phyloP scores from a whole-genome alignment of 1,140 invertebrate species.

The Drosophila ironensis region DNA sequence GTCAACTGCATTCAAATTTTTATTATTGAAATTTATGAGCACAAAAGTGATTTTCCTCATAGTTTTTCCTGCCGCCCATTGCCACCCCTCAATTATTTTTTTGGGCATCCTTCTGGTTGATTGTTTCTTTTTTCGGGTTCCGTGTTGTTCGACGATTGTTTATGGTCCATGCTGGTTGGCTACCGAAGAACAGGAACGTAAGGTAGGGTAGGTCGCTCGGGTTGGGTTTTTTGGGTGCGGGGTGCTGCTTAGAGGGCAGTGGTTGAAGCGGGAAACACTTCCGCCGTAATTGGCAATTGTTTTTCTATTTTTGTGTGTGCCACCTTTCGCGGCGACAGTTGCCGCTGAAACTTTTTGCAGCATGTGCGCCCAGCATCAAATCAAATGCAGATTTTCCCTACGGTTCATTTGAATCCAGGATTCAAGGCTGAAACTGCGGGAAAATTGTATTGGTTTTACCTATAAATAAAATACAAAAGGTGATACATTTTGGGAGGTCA shows the following conservation, averaged over 20 bases:
- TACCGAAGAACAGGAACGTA: too few relatives aligned
- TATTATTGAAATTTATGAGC: constrained; percentile 80
- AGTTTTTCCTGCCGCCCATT: constrained; percentile 50
- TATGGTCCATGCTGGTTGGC: constrained; percentile 58
- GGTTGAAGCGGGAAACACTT: constrained; percentile 17
- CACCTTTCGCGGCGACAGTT: constrained; percentile 56
- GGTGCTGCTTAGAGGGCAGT: constrained; percentile 12
- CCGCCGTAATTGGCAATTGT: constrained; percentile 76
- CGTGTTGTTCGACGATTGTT: constrained; percentile 42
- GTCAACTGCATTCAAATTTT: constrained; percentile 79
- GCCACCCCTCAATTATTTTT: constrained; percentile 32
- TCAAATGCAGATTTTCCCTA: constrained; percentile 64
- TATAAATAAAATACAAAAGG: not conserved
- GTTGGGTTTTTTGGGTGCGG: constrained; percentile 10
- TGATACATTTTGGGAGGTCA: too few relatives aligned
- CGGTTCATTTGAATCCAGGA: constrained; percentile 58
- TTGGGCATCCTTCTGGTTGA: constrained; percentile 16
- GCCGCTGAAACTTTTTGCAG: constrained; percentile 52
- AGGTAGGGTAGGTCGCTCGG: not conserved
- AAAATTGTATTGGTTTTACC: not conserved
- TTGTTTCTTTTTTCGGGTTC: constrained; percentile 22
- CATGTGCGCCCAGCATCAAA: constrained; percentile 55
- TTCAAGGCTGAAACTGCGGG: not conserved
- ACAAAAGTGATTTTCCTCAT: constrained; percentile 78
- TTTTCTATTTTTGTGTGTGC: constrained; percentile 60